phyloP scores from a whole-genome alignment of 2,888 invertebrate species.

The Xestia rhomboidea region DNA sequence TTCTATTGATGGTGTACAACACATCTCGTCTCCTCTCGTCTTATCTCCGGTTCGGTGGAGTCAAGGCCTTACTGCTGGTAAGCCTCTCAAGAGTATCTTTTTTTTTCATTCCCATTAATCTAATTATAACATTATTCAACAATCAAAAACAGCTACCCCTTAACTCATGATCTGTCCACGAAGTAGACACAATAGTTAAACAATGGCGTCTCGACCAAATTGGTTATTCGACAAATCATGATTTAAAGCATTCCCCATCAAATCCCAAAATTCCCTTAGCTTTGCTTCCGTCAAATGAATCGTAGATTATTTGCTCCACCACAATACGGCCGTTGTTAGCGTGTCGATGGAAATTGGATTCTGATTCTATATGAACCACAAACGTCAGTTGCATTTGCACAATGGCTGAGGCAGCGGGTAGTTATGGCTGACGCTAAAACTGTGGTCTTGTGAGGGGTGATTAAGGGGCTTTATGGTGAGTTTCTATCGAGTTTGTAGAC shows the following conservation, averaged over 20 bases:
- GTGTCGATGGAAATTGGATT: conserved; percentile 33
- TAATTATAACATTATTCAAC: neutral
- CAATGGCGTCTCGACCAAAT: too few species aligned
- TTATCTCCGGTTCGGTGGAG: neutral
- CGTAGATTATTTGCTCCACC: conserved; percentile 42
- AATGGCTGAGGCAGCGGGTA: conserved; percentile 24
- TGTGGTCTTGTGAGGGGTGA: conserved; percentile 11
- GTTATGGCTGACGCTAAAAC: conserved; percentile 27
- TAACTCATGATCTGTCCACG: neutral
- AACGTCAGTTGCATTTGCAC: conserved; percentile 50
- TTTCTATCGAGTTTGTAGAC: neutral
- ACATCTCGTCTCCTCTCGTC: neutral
- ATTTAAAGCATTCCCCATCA: neutral
- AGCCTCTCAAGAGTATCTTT: neutral
- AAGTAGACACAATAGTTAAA: too few species aligned
- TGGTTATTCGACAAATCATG: too few species aligned
- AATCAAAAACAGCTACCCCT: neutral
- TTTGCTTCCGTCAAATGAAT: conserved; percentile 1
- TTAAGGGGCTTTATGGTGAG: neutral
- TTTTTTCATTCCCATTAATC: neutral
- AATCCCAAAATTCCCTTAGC: neutral
- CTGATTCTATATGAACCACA: conserved; percentile 55
- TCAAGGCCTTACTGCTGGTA: neutral
- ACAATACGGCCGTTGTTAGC: conserved; percentile 11
- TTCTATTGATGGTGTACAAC: neutral